A percentile compares a stretch with the other conserved stretches of the same genome.
Conservation (phyloP, 2,113 vertebrate genomes). For the Lamprologus tigripictilis region DNA sequence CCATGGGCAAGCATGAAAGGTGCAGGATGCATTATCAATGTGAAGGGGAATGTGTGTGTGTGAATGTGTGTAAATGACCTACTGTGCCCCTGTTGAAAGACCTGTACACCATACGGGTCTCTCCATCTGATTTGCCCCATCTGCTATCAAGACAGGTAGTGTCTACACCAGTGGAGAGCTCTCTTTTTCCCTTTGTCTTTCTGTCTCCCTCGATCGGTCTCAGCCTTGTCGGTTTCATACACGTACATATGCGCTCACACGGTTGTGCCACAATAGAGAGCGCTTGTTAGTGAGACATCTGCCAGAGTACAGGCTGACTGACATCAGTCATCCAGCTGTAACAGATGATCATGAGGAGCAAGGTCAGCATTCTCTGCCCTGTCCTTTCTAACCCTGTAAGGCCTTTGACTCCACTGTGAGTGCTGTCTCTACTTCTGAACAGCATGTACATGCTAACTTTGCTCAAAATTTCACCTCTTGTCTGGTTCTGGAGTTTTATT, state of each 20-base stretch:
- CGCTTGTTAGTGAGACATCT: constrained; percentile 39
- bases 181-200: constrained; percentile 27
- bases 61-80: constrained; percentile 1
- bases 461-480: not conserved
- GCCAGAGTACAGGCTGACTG: constrained; percentile 15
- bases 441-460: not conserved
- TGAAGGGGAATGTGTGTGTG: not conserved
- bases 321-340: constrained; percentile 36
- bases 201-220: constrained; percentile 34
- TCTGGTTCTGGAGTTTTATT: not conserved
- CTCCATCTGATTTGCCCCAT: constrained; percentile 51
- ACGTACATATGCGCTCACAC: not conserved
- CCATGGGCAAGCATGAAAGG: not conserved
- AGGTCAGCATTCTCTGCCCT: constrained; percentile 3
- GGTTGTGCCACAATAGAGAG: not conserved
- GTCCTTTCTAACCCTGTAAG: not conserved
- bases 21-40: not conserved
- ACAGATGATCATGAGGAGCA: constrained; percentile 22
- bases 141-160: constrained; percentile 59
- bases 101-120: constrained; percentile 17
- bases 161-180: constrained; percentile 36
- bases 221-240: not conserved
- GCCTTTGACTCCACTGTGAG: not conserved
- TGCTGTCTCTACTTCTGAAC: not conserved
- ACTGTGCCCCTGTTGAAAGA: constrained; percentile 18